Conservation (phyloP, 2,888 invertebrate genomes). For the Pogonocherus hispidulus region DNA sequence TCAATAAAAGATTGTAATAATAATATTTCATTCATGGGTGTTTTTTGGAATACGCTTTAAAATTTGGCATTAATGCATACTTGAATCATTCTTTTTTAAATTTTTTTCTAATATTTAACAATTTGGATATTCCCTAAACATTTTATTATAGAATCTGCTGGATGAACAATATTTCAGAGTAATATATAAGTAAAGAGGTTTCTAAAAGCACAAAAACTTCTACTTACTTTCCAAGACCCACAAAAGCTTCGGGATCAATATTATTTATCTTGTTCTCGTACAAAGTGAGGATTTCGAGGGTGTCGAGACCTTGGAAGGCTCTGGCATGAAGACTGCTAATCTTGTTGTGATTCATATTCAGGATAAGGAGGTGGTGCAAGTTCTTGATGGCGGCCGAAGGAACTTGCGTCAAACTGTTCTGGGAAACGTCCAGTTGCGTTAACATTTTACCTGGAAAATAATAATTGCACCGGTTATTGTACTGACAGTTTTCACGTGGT, state of each 20-base stretch:
- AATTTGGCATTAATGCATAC: no score
- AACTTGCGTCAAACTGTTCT: slow-evolving; percentile 85
- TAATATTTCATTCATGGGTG: no score
- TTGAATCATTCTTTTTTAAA: no score
- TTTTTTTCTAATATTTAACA: no score
- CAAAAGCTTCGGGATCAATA: slow-evolving; percentile 87
- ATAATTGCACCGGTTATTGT: not conserved
- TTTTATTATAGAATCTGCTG: no score
- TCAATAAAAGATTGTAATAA: no score
- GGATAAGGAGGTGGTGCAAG: slow-evolving; percentile 85
- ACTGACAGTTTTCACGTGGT: not conserved
- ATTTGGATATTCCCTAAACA: no score
- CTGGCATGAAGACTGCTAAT: slow-evolving; percentile 83
- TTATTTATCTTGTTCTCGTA: slow-evolving; percentile 88
- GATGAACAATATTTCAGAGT: no score
- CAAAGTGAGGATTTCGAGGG: slow-evolving; percentile 87
- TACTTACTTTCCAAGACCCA: slow-evolving; percentile 88
- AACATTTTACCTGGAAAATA: slow-evolving; percentile 80
- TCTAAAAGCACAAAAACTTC: not conserved
- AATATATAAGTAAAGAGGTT: no score
- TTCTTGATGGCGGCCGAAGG: slow-evolving; percentile 86
- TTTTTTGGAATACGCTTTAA: no score
- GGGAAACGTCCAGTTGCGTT: slow-evolving; percentile 90
- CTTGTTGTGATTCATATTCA: slow-evolving; percentile 91
- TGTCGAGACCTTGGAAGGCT: slow-evolving; percentile 90